Evolutionary conservation across 2,888 invertebrate genomes (phyloP).

Genomic region (Tetragonula carbonaria): DNA sequence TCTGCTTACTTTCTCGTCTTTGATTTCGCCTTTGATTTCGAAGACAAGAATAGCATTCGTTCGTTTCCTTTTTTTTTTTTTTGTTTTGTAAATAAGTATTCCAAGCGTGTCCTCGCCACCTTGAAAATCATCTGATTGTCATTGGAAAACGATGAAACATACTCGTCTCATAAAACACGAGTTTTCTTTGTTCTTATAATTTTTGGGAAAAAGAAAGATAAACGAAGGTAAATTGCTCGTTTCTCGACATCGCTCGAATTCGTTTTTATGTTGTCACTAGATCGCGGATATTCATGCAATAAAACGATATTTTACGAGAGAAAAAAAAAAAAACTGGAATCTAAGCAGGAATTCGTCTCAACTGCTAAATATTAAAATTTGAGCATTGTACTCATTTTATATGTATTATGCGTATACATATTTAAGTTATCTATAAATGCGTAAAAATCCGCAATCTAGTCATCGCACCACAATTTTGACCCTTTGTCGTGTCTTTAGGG

Average conservation of each 20-base stretch:
- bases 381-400: background rate
- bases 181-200: background rate
- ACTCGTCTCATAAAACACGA: background rate
- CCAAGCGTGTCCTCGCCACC: constrained; percentile 37
- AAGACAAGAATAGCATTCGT: constrained; percentile 26
- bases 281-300: background rate
- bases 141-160: constrained; percentile 7
- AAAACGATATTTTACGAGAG: background rate
- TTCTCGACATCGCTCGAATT: constrained; percentile 19
- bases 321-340: background rate
- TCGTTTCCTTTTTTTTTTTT: background rate
- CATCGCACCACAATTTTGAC: constrained; percentile 12
- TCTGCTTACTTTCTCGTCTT: background rate
- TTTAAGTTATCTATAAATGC: background rate
- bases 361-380: background rate
- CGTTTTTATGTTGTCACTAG: constrained; percentile 1
- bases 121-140: constrained; percentile 50
- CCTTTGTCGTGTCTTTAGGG: constrained; percentile 2
- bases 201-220: background rate
- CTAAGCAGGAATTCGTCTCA: background rate
- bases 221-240: constrained; percentile 7
- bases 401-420: background rate
- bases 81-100: constrained; percentile 7
- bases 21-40: constrained; percentile 34
- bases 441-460: background rate